Evolutionary conservation across 2,888 invertebrate genomes (phyloP), one percentile per base, ranked within the genome.

Genomic region (Ophion costatus): DNA sequence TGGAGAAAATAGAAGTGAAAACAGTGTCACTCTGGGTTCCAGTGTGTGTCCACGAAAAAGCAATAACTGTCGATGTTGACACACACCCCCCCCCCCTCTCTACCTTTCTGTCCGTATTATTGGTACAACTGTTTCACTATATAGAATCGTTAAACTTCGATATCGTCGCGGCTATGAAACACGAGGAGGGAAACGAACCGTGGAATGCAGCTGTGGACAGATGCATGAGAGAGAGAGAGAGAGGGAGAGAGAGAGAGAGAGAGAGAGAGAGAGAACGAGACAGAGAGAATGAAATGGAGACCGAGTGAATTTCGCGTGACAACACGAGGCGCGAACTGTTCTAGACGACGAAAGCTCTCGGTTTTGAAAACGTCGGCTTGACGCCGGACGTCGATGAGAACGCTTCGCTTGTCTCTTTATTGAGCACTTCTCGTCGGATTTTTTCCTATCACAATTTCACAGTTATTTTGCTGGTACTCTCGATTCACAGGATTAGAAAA

Each of bases 121-220:
- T 63, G 63, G 20, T 56, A 79, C 74, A 64, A 77, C 73, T 73
- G 83, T 75, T 64, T 59, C 57, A 33, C 71, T 61, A 56, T 56
- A 56, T 17, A 51, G 64, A 73, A 77, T 78, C 61, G 80, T 81
- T 74, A 64, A 80, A 78, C 67, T 80, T 74, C 84, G 80, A 80
- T 67, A 56, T 38, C 56, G 70, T 83, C 80, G 66, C 73, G 71
- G 56, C 67, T 61, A 56, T 69, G 80, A 77, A 77, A 77, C 67
- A 67, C 63, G 77, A 77, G 73, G 80, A 59, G 66, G 66, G 67
- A 77, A 84, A 84, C 77, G 80, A 80, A 51, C 76, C 66, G 67
- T 80, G 80, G 80, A 83, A 83, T 80, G 80, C 80, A 77, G 80
- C 77, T 84, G 79, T 64, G 80, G 84, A 80, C 77, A 81, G 77